Evolutionary conservation across 1,140 invertebrate genomes (phyloP), one percentile per base, ranked within the genome.

Genomic region (Heliconius congener): DNA sequence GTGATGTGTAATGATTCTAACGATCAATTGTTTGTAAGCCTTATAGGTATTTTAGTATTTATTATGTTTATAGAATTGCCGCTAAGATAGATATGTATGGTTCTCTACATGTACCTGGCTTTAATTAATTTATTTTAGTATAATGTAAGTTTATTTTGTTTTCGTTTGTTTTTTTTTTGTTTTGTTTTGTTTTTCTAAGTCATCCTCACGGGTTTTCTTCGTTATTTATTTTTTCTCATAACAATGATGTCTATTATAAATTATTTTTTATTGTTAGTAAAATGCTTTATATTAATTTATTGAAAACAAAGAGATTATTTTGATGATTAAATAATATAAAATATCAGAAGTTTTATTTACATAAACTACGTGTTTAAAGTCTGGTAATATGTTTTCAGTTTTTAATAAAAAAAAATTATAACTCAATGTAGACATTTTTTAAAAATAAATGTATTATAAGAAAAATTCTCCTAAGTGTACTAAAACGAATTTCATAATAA

Each of bases 81-180:
- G 46, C 72, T 81, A 82, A 78, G 73, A 74, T 82, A 82, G 81
- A 72, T 85, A 74, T 88, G 82, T 87, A 79, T 82, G 78, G 81
- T 83, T 81, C 82, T 74, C 71, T 57, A 78, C 79, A 81, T 71
- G 87, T 92, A 88, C 88, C 86, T 92, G 92, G 91, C 91, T 92
- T 92, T 93, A 92, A 93, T 93, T 89, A 82, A 76, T 81, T 71
- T 84, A 80, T 85, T 81, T 92, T 90, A 90, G 85, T 87, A 79
- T 60, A 84, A 81, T 88, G 76, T 88, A 87, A 89, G 87, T 84
- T 83, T 85, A 72, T 74, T 76, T 74, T 42, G 52, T 77, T 77
- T 79, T 79, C 77, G 72, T 83, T 57, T 82, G 75, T 52, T 73
- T 80, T 2, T 39, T 83, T 81, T 73, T 78, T 77, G 74, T 74